Base-by-base conservation (phyloP, 2,113 vertebrate genomes). In the Grantiella picta region DNA sequence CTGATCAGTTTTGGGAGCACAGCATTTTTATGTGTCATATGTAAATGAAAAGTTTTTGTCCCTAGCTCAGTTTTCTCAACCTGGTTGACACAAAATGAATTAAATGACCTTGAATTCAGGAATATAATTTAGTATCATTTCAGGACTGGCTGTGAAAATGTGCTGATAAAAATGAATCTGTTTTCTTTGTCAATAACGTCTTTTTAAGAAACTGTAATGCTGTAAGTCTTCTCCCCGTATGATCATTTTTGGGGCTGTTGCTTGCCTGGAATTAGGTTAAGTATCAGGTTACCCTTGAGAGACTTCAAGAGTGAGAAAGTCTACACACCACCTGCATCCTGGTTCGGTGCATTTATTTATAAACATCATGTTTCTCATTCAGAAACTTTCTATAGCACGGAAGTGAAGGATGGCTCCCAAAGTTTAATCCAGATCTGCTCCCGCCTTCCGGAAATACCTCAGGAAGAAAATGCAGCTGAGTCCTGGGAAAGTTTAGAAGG, bases 401-500 rank as follows among this genome's bases (percentile, higher is more conserved):
- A 97, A 87, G 89, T 72, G 19, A 97, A 98, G 92, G 87, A 57
- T 2, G 96, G 47, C 73, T 97, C 87, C 64, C 95, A 86, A 35
- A 95, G 91, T 86, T 86, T 97, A 90, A 94, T 96, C 86, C 99
- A 99, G 96, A 94, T 97, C 31, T 98, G 97, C 68, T 96, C 98
- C 18, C 57, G n/a, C 7, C 98, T 99, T 64, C 98, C 99, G 17
- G 95, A 99, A 95, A 99, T 99, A 96, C 99, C 99, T 91, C 97
- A 95, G 69, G 98, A 99, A 96, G 98, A 99, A 97, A 98, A 98
- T 40, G 99, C 99, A 44, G 98, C 98, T 0, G 99, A 99, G 95
- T 99, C 99, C 70, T 99, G 99, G 99, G 99, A 99, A 80, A 97
- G 86, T 54, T 97, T 99, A 89, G 99, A 99, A 97, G 98, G 97